These are phyloP conservation scores for Abscondita cerata DNA, from an alignment of 2,888 invertebrate genomes.

Conservation along the genomic window DNA sequence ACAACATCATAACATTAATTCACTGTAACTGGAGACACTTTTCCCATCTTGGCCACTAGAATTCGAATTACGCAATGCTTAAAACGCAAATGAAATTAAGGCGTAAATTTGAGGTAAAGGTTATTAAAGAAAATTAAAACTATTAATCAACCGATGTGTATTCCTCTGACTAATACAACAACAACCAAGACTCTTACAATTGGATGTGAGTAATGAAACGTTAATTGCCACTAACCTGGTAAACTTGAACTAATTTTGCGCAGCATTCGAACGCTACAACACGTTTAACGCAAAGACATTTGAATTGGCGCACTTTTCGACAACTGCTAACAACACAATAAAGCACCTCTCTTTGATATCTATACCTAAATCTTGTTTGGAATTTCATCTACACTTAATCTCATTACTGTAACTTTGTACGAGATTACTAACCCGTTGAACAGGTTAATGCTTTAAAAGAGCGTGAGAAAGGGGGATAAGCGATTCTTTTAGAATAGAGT, in stretches of 20 bases:
- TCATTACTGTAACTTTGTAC: constrained; percentile 29
- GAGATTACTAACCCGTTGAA: constrained; percentile 32
- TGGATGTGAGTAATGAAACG: not conserved
- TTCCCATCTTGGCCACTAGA: no score
- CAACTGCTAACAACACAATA: not conserved
- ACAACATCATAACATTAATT: no score
- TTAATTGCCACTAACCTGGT: constrained; percentile 1
- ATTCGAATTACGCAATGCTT: no score
- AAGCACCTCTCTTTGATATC: constrained; percentile 23
- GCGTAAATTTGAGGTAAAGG: no score
- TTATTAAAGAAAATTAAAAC: no score
- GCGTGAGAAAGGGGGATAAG: constrained; percentile 31
- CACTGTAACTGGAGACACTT: no score
- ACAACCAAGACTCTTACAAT: no score
- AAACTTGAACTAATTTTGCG: not conserved
- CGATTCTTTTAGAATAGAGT: constrained; percentile 9
- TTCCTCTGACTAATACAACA: no score
- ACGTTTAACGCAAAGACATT: no score
- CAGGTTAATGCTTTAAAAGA: constrained; percentile 35
- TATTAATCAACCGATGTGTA: no score
- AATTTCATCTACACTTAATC: constrained; percentile 32
- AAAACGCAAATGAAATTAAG: no score
- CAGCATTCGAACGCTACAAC: not conserved
- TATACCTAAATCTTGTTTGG: constrained; percentile 29
- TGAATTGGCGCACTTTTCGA: not conserved